phyloP scores from a whole-genome alignment of 2,113 vertebrate species.

The Melozone crissalis region DNA sequence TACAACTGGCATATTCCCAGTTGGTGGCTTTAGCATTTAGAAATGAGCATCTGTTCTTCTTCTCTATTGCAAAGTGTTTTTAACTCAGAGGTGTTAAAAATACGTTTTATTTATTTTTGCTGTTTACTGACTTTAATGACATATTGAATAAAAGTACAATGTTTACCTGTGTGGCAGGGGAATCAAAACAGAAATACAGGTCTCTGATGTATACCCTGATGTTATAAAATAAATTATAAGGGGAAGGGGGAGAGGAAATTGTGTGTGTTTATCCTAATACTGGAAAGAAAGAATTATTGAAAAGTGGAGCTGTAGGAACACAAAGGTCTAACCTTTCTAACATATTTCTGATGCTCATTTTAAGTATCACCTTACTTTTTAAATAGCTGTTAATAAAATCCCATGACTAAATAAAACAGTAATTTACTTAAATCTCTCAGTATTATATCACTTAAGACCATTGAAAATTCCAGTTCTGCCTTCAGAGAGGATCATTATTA shows the following conservation, averaged over 20 bases:
- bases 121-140: constrained; percentile 77
- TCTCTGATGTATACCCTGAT: constrained; percentile 42
- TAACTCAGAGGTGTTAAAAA: constrained; percentile 79
- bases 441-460: not conserved
- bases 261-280: not conserved
- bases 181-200: constrained; percentile 68
- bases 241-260: not conserved
- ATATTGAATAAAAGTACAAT: constrained; percentile 67
- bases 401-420: not conserved
- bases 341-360: not conserved
- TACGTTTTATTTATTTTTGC: constrained; percentile 76
- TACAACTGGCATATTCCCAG: constrained; percentile 81
- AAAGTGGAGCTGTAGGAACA: not conserved
- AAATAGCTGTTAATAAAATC: not conserved
- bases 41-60: constrained; percentile 81
- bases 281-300: not conserved
- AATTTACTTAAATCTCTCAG: not conserved
- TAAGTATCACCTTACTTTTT: not conserved
- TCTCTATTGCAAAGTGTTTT: constrained; percentile 71
- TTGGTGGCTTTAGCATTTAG: constrained; percentile 80
- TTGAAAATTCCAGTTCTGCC: not conserved
- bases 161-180: constrained; percentile 71
- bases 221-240: not conserved
- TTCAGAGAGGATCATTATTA: not conserved
- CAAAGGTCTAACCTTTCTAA: not conserved